phyloP scores from a whole-genome alignment of 2,797 vertebrate genomes.

The Rhabdomys pumilio region DNA sequence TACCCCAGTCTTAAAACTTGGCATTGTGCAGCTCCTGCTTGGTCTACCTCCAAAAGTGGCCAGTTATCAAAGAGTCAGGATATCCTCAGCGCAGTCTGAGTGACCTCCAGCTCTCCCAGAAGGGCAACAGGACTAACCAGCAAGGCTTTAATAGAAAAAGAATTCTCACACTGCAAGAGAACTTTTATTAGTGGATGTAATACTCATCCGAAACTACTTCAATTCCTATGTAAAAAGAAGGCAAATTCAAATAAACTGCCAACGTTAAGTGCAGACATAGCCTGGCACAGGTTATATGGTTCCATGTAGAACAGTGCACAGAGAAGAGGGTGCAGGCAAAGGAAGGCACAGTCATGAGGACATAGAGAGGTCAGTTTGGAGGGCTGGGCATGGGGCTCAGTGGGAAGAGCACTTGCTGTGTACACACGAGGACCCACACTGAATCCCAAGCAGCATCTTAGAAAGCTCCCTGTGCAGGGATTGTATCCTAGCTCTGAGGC shows the following conservation, averaged over 20 bases:
- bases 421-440: too few relatives aligned
- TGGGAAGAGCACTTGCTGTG: background rate
- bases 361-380: background rate
- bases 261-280: background rate
- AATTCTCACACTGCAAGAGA: conserved; percentile 47
- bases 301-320: background rate
- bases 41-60: background rate
- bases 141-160: conserved; percentile 41
- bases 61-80: conserved; percentile 11
- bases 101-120: background rate
- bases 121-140: background rate
- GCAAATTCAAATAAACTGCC: conserved; percentile 67
- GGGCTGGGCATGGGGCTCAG: background rate
- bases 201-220: conserved; percentile 63
- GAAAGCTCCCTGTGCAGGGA: background rate
- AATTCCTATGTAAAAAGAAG: conserved; percentile 26
- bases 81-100: background rate
- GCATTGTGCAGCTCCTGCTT: background rate
- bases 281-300: background rate
- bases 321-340: conserved; percentile 26
- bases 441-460: background rate
- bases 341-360: background rate
- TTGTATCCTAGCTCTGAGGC: background rate
- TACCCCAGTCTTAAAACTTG: background rate
- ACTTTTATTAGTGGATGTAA: conserved; percentile 48